phyloP scores from a whole-genome alignment of 2,888 invertebrate genomes.

The Sphaerophoria rueppellii region DNA sequence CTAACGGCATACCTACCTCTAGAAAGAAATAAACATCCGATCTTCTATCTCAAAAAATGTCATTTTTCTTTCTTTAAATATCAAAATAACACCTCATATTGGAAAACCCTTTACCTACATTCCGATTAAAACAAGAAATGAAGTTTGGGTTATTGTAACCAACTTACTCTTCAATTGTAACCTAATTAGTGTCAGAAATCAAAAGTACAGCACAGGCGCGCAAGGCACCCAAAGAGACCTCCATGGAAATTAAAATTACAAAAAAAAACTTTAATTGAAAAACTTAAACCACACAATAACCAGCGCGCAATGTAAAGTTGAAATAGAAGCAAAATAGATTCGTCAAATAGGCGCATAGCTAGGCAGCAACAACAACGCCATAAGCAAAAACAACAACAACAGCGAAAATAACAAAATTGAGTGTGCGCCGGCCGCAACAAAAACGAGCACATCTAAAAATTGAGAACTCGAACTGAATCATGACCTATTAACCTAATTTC shows the following conservation, averaged over 20 bases:
- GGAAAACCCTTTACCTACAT: no score
- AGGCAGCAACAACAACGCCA: slow-evolving; percentile 8
- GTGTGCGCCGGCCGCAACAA: slow-evolving; percentile 17
- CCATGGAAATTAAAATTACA: slow-evolving; percentile 32
- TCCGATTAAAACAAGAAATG: not conserved
- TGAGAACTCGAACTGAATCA: slow-evolving; percentile 73
- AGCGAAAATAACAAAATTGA: slow-evolving; percentile 17
- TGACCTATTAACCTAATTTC: slow-evolving; percentile 73
- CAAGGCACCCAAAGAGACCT: slow-evolving; percentile 17
- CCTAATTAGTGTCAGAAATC: slow-evolving; percentile 71
- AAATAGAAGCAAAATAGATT: slow-evolving; percentile 39
- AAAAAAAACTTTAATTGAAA: slow-evolving; percentile 56
- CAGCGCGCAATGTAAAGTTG: slow-evolving; percentile 19
- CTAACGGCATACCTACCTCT: no score
- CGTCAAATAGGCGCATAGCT: slow-evolving; percentile 13
- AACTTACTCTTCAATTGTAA: slow-evolving; percentile 41
- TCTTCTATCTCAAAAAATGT: no score
- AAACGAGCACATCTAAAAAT: slow-evolving; percentile 52
- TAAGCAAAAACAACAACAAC: not conserved
- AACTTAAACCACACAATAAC: slow-evolving; percentile 55
- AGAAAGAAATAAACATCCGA: no score
- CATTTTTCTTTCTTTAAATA: no score
- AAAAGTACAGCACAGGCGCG: slow-evolving; percentile 43
- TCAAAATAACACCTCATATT: no score
- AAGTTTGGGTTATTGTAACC: slow-evolving; percentile 39